A percentile compares a stretch with the other conserved stretches of the same genome.
Conservation (phyloP, 2,113 vertebrate species). For the Crotalus viridis region DNA sequence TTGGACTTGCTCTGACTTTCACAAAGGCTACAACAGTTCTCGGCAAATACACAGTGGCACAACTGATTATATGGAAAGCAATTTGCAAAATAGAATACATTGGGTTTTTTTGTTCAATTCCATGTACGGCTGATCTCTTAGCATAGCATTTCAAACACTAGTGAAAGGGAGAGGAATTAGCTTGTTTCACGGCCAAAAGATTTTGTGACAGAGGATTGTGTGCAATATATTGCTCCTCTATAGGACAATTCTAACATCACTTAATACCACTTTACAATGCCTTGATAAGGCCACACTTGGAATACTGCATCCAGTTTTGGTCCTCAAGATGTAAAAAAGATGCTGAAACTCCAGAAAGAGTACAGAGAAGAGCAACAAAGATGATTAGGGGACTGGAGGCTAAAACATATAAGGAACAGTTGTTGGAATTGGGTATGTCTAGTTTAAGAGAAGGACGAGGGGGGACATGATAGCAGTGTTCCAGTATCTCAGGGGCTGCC, state of each 20-base stretch:
- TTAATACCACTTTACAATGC: background rate
- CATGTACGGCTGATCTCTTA: background rate
- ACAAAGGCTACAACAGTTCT: background rate
- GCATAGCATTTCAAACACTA: background rate
- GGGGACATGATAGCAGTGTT: no score
- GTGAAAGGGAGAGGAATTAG: background rate
- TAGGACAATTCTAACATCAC: background rate
- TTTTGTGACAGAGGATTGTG: background rate
- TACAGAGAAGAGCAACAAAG: no score
- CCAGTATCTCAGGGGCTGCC: no score
- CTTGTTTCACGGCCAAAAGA: background rate
- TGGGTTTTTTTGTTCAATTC: background rate
- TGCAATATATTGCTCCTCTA: background rate
- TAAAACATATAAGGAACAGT: no score
- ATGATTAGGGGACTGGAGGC: no score
- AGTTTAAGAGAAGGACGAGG: no score
- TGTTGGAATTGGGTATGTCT: no score
- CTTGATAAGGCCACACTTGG: no score
- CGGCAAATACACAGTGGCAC: background rate
- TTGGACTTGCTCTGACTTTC: background rate
- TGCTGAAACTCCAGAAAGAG: no score
- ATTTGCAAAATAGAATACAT: background rate
- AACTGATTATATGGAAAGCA: background rate
- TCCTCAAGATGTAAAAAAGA: no score
- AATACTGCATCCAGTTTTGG: no score